These are phyloP conservation scores for Hybos culiciformis DNA, from an alignment of 2,888 invertebrate genomes.

Conservation along the genomic window DNA sequence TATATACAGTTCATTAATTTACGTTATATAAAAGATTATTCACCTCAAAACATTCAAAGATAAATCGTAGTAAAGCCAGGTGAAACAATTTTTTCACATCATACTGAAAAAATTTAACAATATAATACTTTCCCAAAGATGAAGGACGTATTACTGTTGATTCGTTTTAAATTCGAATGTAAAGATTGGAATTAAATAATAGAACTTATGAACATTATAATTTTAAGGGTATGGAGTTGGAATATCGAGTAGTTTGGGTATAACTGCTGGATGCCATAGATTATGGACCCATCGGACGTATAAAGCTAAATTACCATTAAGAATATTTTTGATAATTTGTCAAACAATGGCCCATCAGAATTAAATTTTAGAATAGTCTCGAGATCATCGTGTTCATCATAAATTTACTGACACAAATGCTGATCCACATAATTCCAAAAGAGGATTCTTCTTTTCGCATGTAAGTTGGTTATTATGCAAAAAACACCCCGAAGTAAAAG, in stretches of 20 bases:
- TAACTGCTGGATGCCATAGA: slow-evolving; percentile 84
- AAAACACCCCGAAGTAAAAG: slow-evolving; percentile 49
- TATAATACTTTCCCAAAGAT: no score
- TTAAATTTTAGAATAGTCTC: slow-evolving; percentile 74
- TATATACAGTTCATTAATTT: no score
- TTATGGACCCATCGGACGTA: slow-evolving; percentile 85
- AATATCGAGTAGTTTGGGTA: slow-evolving; percentile 60
- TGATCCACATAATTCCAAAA: slow-evolving; percentile 67
- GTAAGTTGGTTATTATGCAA: slow-evolving; percentile 53
- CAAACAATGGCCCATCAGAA: slow-evolving; percentile 83
- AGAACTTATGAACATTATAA: no score
- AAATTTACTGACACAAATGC: slow-evolving; percentile 57
- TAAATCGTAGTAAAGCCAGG: no score
- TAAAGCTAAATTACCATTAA: slow-evolving; percentile 55
- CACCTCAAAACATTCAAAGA: no score
- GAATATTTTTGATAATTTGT: slow-evolving; percentile 62
- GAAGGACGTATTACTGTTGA: no score
- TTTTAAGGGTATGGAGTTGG: slow-evolving; percentile 40
- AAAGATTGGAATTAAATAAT: no score
- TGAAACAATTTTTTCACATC: no score
- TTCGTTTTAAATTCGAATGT: no score
- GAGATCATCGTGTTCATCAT: slow-evolving; percentile 70
- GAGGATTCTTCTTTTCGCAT: slow-evolving; percentile 72
- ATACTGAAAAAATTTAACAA: no score
- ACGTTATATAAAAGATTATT: no score